Evolutionary conservation across 2,113 vertebrate species (phyloP).

Genomic region (Amia ocellicauda): DNA sequence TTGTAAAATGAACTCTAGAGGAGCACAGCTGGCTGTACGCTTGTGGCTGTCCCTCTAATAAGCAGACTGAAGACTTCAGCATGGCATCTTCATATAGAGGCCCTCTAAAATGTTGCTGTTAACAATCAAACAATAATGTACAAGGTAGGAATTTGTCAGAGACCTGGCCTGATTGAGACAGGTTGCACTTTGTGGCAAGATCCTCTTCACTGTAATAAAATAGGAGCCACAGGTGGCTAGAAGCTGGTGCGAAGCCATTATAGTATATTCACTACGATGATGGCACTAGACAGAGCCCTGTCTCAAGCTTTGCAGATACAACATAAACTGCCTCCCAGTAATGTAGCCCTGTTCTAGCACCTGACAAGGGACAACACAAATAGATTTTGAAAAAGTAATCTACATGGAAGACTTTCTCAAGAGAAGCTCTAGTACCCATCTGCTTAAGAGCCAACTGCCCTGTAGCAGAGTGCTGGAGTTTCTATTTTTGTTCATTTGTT

Average conservation of each 20-base stretch:
- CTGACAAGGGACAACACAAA: too few relatives aligned
- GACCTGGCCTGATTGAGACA: constrained; percentile 5
- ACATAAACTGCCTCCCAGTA: neutral
- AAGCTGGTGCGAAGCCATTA: constrained; percentile 10
- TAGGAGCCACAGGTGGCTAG: constrained; percentile 23
- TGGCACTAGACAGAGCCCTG: neutral
- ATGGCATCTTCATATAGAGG: neutral
- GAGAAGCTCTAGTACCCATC: too few relatives aligned
- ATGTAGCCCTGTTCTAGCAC: too few relatives aligned
- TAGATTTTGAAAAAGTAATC: too few relatives aligned
- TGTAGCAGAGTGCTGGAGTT: too few relatives aligned
- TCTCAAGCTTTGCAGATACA: neutral
- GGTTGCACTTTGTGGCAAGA: neutral
- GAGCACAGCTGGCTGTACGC: constrained; percentile 13
- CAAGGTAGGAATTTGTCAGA: constrained; percentile 1
- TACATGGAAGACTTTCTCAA: too few relatives aligned
- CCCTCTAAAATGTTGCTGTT: constrained; percentile 20
- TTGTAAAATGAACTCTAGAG: constrained; percentile 4
- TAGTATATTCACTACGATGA: neutral
- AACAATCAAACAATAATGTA: neutral
- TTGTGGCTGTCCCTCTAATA: constrained; percentile 15
- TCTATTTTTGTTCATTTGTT: too few relatives aligned
- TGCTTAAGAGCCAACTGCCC: too few relatives aligned
- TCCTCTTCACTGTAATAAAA: constrained; percentile 7
- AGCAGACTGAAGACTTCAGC: constrained; percentile 5